These are phyloP conservation scores for Cotesia typhae DNA, from an alignment of 1,140 invertebrate genomes.

Conservation along the genomic window DNA sequence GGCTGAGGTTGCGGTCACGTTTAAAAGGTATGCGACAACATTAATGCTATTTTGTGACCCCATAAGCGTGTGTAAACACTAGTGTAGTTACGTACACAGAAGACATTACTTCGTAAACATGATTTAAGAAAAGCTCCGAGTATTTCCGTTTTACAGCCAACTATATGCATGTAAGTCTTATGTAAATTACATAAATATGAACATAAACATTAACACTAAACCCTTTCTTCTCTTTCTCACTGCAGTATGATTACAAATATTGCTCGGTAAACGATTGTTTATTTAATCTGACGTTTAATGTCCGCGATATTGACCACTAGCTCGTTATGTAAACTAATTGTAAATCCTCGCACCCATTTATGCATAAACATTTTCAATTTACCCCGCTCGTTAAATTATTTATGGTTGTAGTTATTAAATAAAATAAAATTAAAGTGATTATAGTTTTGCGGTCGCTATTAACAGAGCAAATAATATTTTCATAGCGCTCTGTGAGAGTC, in stretches of 20 bases:
- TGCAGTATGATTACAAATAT: not conserved
- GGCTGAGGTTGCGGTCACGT: conserved; percentile 16
- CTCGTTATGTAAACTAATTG: not conserved
- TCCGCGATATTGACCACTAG: not conserved
- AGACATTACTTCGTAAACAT: not conserved
- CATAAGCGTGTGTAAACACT: conserved; percentile 5
- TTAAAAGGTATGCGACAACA: not conserved
- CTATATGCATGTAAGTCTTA: too few relatives aligned
- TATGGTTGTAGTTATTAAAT: not conserved
- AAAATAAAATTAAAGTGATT: not conserved
- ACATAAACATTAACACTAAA: too few relatives aligned
- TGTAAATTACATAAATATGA: too few relatives aligned
- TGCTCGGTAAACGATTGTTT: not conserved
- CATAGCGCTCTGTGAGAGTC: too few relatives aligned
- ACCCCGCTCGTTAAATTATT: not conserved
- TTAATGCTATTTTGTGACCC: not conserved
- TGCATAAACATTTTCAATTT: not conserved
- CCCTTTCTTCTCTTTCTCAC: not conserved
- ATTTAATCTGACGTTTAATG: conserved; percentile 2
- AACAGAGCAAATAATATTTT: too few relatives aligned
- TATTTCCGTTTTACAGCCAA: not conserved
- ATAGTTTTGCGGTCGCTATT: too few relatives aligned
- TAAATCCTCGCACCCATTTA: not conserved
- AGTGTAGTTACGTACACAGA: not conserved
- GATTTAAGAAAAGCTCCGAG: too few relatives aligned